Percentiles rank a stretch among this genome's conserved stretches.
These are phyloP conservation scores for Chloropsis cyanopogon DNA, from an alignment of 2,113 vertebrate genomes.

Conservation along the genomic window DNA sequence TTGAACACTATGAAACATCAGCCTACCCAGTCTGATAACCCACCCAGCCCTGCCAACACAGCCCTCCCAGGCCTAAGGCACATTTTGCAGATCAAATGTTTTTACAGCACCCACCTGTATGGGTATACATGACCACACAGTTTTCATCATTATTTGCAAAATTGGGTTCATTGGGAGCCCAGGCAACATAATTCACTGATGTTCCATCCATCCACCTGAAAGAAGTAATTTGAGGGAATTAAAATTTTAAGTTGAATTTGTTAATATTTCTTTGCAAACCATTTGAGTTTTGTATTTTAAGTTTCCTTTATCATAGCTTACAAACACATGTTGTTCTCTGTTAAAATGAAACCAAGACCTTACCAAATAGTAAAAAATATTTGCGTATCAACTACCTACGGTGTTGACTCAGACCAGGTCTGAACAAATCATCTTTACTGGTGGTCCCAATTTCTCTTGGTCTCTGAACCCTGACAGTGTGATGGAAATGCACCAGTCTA, in stretches of 20 bases:
- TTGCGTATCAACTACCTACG: neutral
- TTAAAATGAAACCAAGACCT: neutral
- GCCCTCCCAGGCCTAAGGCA: neutral
- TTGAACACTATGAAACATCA: neutral
- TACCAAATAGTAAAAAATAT: neutral
- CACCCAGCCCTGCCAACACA: neutral
- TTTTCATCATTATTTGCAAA: conserved; percentile 97
- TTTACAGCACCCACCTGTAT: conserved; percentile 77
- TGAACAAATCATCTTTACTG: neutral
- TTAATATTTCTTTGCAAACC: neutral
- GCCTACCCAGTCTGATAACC: neutral
- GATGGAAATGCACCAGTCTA: neutral
- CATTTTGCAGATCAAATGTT: neutral
- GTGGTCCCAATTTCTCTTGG: neutral
- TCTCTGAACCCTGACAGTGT: neutral
- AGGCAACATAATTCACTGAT: conserved; percentile 83
- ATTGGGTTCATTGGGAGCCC: conserved; percentile 91
- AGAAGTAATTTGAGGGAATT: neutral
- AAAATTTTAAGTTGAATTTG: neutral
- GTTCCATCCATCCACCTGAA: conserved; percentile 90
- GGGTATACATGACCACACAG: conserved; percentile 87
- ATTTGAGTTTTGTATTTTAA: neutral
- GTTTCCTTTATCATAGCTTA: neutral
- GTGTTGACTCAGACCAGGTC: neutral
- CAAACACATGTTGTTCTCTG: neutral